Conservation (phyloP, 2,888 invertebrate species). For the Phaonia tiefii region DNA sequence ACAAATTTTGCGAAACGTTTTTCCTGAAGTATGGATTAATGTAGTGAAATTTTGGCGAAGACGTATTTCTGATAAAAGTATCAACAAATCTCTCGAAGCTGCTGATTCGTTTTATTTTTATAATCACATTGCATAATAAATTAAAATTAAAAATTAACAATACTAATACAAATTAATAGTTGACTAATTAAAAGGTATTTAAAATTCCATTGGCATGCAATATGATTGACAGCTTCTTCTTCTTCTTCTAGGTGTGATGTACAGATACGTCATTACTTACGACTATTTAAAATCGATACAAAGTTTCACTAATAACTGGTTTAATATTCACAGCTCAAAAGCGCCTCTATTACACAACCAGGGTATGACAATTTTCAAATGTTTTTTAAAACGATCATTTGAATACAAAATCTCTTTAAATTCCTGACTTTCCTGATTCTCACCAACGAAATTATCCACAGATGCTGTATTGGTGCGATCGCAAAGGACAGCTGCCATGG, state of each 20-base stretch:
- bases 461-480: slow-evolving; percentile 71
- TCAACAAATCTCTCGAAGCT: too few species aligned
- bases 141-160: too few species aligned
- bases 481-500: slow-evolving; percentile 69
- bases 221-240: too few species aligned
- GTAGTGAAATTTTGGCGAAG: too few species aligned
- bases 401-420: slow-evolving; percentile 66
- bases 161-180: too few species aligned
- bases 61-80: too few species aligned
- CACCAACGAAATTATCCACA: slow-evolving; percentile 67
- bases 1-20: too few species aligned
- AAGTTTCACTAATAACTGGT: not conserved
- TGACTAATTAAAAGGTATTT: not conserved
- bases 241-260: slow-evolving; percentile 1
- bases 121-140: too few species aligned
- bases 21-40: too few species aligned
- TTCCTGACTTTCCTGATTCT: slow-evolving; percentile 51
- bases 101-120: too few species aligned
- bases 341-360: slow-evolving; percentile 72
- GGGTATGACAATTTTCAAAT: slow-evolving; percentile 70
- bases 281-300: too few species aligned
- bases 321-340: slow-evolving; percentile 59
- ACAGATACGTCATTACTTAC: too few species aligned
- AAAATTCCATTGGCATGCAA: not conserved
- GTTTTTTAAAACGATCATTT: slow-evolving; percentile 69